A percentile compares a stretch with the other conserved stretches of the same genome.
phyloP scores from a whole-genome alignment of 1,140 invertebrate genomes.

The Trigoniulus corallinus region DNA sequence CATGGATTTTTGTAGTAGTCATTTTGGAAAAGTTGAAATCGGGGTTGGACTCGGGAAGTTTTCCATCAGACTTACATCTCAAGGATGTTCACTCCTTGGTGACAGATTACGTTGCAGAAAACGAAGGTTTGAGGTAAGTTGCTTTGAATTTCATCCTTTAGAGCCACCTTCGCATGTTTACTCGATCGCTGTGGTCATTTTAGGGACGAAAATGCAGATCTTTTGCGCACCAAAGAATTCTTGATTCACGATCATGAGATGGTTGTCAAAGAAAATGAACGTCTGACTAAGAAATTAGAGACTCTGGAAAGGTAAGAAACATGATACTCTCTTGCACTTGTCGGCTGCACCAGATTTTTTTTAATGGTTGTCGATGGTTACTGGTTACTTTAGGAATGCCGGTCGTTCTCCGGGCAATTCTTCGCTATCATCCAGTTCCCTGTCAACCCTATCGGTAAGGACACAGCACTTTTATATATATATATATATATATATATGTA shows the following conservation, averaged over 20 bases:
- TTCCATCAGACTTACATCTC: constrained; percentile 3
- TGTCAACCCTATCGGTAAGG: neutral
- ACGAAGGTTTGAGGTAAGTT: constrained; percentile 49
- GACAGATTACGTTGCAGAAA: constrained; percentile 45
- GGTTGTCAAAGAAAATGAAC: constrained; percentile 76
- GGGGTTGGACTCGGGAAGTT: constrained; percentile 20
- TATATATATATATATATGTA: neutral
- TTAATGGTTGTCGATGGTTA: constrained; percentile 1
- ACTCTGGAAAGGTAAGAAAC: constrained; percentile 47
- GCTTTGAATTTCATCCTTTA: neutral
- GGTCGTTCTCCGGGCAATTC: neutral
- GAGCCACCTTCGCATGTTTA: neutral
- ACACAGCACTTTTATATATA: neutral
- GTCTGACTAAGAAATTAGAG: constrained; percentile 67
- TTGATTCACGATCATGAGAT: constrained; percentile 73
- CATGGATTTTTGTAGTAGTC: constrained; percentile 20
- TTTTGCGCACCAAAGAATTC: constrained; percentile 59
- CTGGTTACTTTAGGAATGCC: neutral
- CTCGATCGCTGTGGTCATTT: constrained; percentile 7
- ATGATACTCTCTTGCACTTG: constrained; percentile 17
- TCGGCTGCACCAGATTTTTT: too few species aligned
- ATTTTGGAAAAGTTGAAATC: constrained; percentile 22
- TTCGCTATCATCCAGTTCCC: neutral
- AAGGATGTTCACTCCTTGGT: constrained; percentile 28
- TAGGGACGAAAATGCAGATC: constrained; percentile 62